Evolutionary conservation across 2,797 vertebrate genomes (phyloP), one percentile per base, ranked within the genome.

Genomic region (Myripristis murdjan): DNA sequence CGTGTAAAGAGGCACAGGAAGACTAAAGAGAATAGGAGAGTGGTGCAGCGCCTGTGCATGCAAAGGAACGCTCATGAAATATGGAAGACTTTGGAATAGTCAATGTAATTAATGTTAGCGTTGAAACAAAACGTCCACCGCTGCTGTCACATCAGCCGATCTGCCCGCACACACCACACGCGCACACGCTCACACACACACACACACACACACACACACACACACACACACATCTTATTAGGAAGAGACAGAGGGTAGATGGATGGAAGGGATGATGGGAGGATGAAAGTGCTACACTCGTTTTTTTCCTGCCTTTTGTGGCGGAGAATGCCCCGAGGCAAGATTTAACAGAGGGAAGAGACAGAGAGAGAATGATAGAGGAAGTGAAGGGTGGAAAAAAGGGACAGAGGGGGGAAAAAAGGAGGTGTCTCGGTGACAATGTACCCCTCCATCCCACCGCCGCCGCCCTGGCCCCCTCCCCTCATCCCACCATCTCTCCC

Each of bases 11-110:
- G 88, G 78, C 67, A 6, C 70, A 24, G 77, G 68, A 77, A 82
- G 85, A 92, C 86, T 75, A 92, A 92, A 93, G 87, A 89, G 91
- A 91, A 92, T 92, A 72, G 81, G 16, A 78, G 77, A 92, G 88
- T 70, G 79, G 54, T 9, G 77, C 75, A 35, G 39, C 23, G 66
- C 75, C 58, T 22, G 67, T 31, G 51, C 57, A 77, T 86, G 81
- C 77, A 84, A 89, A 88, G 64, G 64, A 89, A 75, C 52, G 6
- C 81, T 92, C 90, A 92, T 93, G 75, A 93, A 93, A 93, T 85
- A 92, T 93, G 75, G 76, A 93, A 16, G 69, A 81, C 84, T 79
- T 77, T 88, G 70, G 84, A 83, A 91, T 86, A 81, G 85, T 78
- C 71, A 79, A 80, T 88, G 77, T 84, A 91, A 91, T 91, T 89